Evolutionary conservation across 2,113 vertebrate species (phyloP), one percentile per base, ranked within the genome.

Genomic region (Anhinga anhinga): DNA sequence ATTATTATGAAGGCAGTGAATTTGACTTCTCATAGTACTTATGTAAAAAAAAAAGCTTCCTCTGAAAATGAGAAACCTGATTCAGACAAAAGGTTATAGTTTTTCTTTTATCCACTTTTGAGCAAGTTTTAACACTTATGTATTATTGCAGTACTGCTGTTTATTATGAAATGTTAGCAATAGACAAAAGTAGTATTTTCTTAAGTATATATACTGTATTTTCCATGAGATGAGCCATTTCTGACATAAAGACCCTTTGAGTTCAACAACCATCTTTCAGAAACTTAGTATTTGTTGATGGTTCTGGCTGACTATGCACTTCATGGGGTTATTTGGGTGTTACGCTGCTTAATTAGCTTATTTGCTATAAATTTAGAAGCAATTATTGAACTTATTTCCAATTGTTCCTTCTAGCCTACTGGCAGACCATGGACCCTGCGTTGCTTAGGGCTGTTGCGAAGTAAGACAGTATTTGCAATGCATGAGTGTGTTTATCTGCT

Each of bases 11-110:
- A 76, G 84, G 65, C 86, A 82, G 49, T 71, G 78, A 87, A 91
- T 91, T 66, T 96, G 87, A 82, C 49, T 94, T 93, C 73, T 89
- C 30, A 22, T 36, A 69, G n/a, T 65, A 59, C 77, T 93, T 86
- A 94, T 29, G 73, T 76, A 56, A 77, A 91, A 70, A 62, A 77
- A 92, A 55, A 84, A 73, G 20, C 59, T 74, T 74, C 12, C 26
- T 63, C 52, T 92, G 70, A 71, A 95, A 94, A 88, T 52, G 26
- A 84, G 44, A 71, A 23, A 38, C 56, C 66, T 96, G 91, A 87
- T 56, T 95, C 32, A 40, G 38, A 50, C 21, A 12, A 49, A 56
- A 86, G 29, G 47, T 82, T 95, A 50, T 62, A 16, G 2, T 2
- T 78, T 88, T 89, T 55, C 71, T 85, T 62, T 80, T 52, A 70